Evolutionary conservation across 1,140 invertebrate genomes (phyloP).

Genomic region (Lamellibrachia luymesi): DNA sequence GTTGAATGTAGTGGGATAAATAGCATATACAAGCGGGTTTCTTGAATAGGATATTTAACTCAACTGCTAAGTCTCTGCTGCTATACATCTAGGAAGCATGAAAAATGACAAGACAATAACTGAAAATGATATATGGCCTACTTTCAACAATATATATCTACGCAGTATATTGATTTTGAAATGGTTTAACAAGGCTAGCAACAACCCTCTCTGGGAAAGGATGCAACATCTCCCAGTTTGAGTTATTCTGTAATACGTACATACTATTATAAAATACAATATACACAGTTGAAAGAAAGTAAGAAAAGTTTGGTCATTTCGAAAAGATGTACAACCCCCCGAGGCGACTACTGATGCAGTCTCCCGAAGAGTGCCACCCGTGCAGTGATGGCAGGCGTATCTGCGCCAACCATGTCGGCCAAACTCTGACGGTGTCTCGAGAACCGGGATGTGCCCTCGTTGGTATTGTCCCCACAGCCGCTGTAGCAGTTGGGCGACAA

Average conservation of each 20-base stretch:
- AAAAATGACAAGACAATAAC: no score
- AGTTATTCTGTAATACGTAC: not conserved
- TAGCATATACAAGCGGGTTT: not conserved
- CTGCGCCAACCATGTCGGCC: not conserved
- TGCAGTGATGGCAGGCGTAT: not conserved
- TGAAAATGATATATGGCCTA: no score
- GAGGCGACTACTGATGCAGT: not conserved
- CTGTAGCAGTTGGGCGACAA: not conserved
- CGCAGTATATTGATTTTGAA: no score
- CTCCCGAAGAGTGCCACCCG: not conserved
- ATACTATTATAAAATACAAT: not conserved
- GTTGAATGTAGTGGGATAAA: not conserved
- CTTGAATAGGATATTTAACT: no score
- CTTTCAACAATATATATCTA: no score
- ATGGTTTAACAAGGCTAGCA: no score
- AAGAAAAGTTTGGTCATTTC: not conserved
- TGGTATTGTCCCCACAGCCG: not conserved
- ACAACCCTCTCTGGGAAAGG: no score
- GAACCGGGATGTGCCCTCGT: not conserved
- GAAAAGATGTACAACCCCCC: not conserved
- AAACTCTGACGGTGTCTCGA: no score
- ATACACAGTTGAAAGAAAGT: not conserved
- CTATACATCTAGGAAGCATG: no score
- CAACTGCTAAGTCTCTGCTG: no score
- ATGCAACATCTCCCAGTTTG: not conserved